Percentiles rank a stretch among this genome's conserved stretches.
Evolutionary conservation across 2,113 vertebrate genomes (phyloP).

Genomic region (Callionymus lyra): DNA sequence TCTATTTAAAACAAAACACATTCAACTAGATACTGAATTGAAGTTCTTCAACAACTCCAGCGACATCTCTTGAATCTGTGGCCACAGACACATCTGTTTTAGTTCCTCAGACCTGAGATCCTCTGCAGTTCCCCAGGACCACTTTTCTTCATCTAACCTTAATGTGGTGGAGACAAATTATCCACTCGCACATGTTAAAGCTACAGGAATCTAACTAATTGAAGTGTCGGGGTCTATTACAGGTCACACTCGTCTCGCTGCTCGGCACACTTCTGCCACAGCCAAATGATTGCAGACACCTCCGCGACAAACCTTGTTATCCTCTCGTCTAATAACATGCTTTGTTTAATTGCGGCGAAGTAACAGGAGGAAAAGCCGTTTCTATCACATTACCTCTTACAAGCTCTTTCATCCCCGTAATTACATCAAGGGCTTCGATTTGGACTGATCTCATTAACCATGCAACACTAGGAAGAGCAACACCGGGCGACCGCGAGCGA

Average conservation of each 20-base stretch:
- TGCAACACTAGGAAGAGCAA: constrained; percentile 8
- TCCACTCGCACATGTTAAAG: constrained; percentile 14
- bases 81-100: neutral
- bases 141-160: constrained; percentile 9
- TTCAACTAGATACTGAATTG: too few relatives aligned
- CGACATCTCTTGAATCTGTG: too few relatives aligned
- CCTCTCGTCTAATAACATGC: constrained; percentile 42
- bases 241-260: constrained; percentile 17
- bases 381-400: constrained; percentile 29
- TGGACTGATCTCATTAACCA: constrained; percentile 14
- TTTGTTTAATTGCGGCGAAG: constrained; percentile 37
- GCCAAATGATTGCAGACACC: constrained; percentile 22
- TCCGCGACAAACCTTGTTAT: constrained; percentile 38
- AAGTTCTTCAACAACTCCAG: too few relatives aligned
- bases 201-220: constrained; percentile 36
- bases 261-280: neutral
- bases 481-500: constrained; percentile 2
- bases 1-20: too few relatives aligned
- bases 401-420: constrained; percentile 31
- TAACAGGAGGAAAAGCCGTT: constrained; percentile 25
- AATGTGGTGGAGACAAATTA: constrained; percentile 29
- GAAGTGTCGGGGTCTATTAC: constrained; percentile 40
- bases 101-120: too few relatives aligned
- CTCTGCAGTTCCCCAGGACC: accelerated
- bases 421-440: constrained; percentile 31